Evolutionary conservation across 2,888 invertebrate genomes (phyloP).

Genomic region (Eubasilissa splendida): DNA sequence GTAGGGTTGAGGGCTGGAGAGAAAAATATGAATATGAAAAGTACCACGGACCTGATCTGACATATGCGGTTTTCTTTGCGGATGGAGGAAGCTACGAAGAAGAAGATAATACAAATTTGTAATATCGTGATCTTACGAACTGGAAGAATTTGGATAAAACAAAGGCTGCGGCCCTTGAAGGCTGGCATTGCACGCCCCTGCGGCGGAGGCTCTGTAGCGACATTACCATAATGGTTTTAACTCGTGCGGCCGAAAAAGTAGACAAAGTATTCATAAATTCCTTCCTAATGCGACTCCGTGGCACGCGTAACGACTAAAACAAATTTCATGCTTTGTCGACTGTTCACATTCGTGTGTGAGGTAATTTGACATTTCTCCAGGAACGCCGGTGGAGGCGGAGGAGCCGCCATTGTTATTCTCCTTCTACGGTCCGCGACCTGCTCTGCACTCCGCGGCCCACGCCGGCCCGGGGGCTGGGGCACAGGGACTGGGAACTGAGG

Average conservation of each 20-base stretch:
- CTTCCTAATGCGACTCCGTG: slow-evolving; percentile 23
- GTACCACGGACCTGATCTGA: no score
- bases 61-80: no score
- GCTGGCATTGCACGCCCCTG: slow-evolving; percentile 9
- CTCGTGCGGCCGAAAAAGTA: slow-evolving; percentile 38
- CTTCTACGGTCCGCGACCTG: neutral
- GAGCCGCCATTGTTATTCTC: neutral
- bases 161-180: neutral
- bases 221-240: slow-evolving; percentile 31
- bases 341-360: slow-evolving; percentile 23
- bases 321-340: slow-evolving; percentile 40
- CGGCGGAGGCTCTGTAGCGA: slow-evolving; percentile 3
- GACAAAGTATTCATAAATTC: slow-evolving; percentile 40
- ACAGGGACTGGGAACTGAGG: no score
- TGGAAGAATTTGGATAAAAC: no score
- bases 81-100: no score
- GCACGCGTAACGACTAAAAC: slow-evolving; percentile 44
- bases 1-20: no score
- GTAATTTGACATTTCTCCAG: slow-evolving; percentile 21
- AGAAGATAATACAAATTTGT: no score
- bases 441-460: no score
- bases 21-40: no score
- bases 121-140: no score
- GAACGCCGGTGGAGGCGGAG: neutral
- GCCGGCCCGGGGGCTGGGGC: no score